Evolutionary conservation across 1,140 invertebrate genomes (phyloP).

Genomic region (Octopus sinensis): DNA sequence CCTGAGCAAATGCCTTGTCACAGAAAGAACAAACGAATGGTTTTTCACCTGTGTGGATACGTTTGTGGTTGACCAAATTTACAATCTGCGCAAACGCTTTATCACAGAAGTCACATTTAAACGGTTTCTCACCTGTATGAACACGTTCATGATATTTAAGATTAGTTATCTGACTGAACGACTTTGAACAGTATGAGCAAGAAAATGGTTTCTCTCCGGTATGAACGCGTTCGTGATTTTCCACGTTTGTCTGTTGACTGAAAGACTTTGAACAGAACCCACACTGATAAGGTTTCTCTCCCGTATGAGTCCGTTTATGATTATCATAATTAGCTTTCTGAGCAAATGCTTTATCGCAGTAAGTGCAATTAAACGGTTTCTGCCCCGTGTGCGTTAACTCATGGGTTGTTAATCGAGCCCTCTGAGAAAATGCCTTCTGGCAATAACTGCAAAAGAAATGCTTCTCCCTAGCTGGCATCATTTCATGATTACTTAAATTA

Average conservation of each 20-base stretch:
- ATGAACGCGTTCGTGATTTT: conserved; percentile 20
- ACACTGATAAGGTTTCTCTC: conserved; percentile 21
- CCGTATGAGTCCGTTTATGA: conserved; percentile 14
- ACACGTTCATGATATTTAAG: conserved; percentile 21
- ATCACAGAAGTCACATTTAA: conserved; percentile 40
- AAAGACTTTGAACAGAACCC: conserved; percentile 18
- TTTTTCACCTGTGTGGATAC: conserved; percentile 27
- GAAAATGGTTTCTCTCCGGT: conserved; percentile 17
- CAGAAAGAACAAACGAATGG: conserved; percentile 36
- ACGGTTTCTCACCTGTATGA: conserved; percentile 24
- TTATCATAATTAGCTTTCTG: conserved; percentile 67
- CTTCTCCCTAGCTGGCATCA: background rate
- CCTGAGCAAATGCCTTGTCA: conserved; percentile 32
- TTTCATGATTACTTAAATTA: conserved; percentile 11
- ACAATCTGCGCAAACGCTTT: conserved; percentile 24
- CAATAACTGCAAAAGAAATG: conserved; percentile 4
- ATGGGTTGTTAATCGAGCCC: conserved; percentile 14
- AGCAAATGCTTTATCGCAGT: conserved; percentile 83
- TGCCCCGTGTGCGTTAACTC: conserved; percentile 72
- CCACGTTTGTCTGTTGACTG: conserved; percentile 12
- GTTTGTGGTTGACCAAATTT: conserved; percentile 28
- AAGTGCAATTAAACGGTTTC: conserved; percentile 82
- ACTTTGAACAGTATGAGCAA: conserved; percentile 19
- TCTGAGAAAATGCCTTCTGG: background rate
- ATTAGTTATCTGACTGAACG: conserved; percentile 23